Evolutionary conservation across 2,797 vertebrate species (phyloP), one percentile per base, ranked within the genome.

Genomic region (Helarctos malayanus): DNA sequence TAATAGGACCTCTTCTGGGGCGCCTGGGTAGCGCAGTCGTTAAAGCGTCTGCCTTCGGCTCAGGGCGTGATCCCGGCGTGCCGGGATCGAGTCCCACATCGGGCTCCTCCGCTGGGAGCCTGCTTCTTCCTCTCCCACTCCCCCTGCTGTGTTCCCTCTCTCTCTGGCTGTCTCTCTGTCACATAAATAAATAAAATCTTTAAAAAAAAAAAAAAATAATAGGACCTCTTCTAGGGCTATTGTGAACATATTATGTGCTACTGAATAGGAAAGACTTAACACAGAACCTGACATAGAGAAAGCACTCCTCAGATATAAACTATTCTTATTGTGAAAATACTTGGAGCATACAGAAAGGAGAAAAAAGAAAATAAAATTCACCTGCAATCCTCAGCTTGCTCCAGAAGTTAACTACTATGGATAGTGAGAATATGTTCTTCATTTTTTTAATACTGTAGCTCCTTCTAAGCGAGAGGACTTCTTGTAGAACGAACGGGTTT

Each of bases 291-390:
- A 71, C n/a, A 11, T 11, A 94, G 25, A 94, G 83, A 88, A 95
- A 96, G 2, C 61, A 91, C 18, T 38, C 21, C 29, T 38, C 41
- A 92, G 68, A 75, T 8, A 85, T 2, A 52, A 79, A 32, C 19
- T 49, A 61, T 45, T 85, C 68, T 52, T 80, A 61, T 7, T 88
- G 47, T 45, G 56, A 27, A 89, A 38, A 83, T 75, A 84, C 54
- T 65, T 84, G 45, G 57, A 86, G 87, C 61, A 56, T 12, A 15
- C 10, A 65, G 86, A 75, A 93, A 82, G 41, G 12, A 93, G 80
- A 21, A 69, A 61, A 92, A 93, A 89, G 69, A 56, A 94, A 94
- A 61, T 14, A 68, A 54, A 95, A 96, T 35, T 35, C 11, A 52
- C n/a, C 5, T 63, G 13, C 23, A 45, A 32, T 57, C 10, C 78